Percentiles rank a stretch among this genome's conserved stretches.
Evolutionary conservation across 2,888 invertebrate species (phyloP).

Genomic region (Synergus japonicus): DNA sequence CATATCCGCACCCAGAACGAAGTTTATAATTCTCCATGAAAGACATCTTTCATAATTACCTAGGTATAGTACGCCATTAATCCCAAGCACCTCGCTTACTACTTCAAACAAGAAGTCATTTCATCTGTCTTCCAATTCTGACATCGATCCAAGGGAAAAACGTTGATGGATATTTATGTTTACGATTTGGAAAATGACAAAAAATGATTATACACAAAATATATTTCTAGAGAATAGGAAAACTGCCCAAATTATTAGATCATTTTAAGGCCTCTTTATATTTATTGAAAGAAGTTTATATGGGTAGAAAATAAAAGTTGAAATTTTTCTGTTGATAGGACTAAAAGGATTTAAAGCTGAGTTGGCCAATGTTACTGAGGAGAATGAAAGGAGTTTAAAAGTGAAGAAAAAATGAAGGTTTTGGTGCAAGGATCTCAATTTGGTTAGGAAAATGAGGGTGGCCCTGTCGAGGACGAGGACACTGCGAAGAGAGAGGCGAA

Average conservation of each 20-base stretch:
- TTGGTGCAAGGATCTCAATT: constrained; percentile 5
- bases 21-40: constrained; percentile 20
- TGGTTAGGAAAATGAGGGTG: constrained; percentile 58
- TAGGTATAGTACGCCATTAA: background rate
- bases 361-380: background rate
- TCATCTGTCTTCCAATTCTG: background rate
- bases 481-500: constrained; percentile 57
- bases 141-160: background rate
- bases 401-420: background rate
- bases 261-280: background rate
- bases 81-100: background rate
- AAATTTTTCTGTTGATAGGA: background rate
- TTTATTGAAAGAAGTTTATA: background rate
- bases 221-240: background rate
- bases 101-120: constrained; percentile 12
- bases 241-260: background rate
- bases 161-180: background rate
- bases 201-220: background rate
- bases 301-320: background rate
- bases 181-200: background rate
- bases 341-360: background rate
- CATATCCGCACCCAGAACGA: constrained; percentile 21
- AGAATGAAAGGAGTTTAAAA: background rate
- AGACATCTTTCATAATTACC: constrained; percentile 24
- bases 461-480: constrained; percentile 53